These are phyloP conservation scores for Acromyrmex heyeri DNA, from an alignment of 1,140 invertebrate species.

Conservation along the genomic window DNA sequence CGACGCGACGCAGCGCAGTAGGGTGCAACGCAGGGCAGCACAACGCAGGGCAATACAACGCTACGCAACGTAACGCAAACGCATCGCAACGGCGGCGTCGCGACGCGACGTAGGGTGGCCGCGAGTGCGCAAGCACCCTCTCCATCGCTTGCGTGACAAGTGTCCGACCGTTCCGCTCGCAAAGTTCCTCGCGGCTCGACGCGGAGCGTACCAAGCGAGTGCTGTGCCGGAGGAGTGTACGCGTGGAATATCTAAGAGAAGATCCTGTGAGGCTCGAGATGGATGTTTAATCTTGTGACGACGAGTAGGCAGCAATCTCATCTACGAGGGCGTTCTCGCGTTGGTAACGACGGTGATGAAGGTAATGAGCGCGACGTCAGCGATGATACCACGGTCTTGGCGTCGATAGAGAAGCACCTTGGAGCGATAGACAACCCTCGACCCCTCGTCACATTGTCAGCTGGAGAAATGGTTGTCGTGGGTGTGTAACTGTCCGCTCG, in stretches of 20 bases:
- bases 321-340: slow-evolving; percentile 27
- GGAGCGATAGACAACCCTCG: background rate
- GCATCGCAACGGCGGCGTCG: background rate
- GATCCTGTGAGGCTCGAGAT: background rate
- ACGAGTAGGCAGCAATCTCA: background rate
- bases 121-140: slow-evolving; percentile 29
- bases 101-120: background rate
- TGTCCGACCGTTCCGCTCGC: slow-evolving; percentile 43
- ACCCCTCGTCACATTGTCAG: slow-evolving; percentile 14
- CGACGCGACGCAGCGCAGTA: background rate
- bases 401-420: slow-evolving; percentile 36
- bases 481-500: slow-evolving; percentile 73
- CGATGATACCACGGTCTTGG: slow-evolving; percentile 28
- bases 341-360: background rate
- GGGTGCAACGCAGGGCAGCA: background rate
- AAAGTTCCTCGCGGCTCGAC: slow-evolving; percentile 39
- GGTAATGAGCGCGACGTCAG: slow-evolving; percentile 15
- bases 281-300: slow-evolving; percentile 25
- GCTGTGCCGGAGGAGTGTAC: slow-evolving; percentile 48
- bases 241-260: slow-evolving; percentile 2
- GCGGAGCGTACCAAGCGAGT: background rate
- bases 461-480: slow-evolving; percentile 63
- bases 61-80: background rate
- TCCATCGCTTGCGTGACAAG: slow-evolving; percentile 51
- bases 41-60: background rate